Percentiles rank a stretch among this genome's conserved stretches.
These are phyloP conservation scores for Coranthus polyacanthus DNA, from an alignment of 2,797 vertebrate species.

Conservation along the genomic window DNA sequence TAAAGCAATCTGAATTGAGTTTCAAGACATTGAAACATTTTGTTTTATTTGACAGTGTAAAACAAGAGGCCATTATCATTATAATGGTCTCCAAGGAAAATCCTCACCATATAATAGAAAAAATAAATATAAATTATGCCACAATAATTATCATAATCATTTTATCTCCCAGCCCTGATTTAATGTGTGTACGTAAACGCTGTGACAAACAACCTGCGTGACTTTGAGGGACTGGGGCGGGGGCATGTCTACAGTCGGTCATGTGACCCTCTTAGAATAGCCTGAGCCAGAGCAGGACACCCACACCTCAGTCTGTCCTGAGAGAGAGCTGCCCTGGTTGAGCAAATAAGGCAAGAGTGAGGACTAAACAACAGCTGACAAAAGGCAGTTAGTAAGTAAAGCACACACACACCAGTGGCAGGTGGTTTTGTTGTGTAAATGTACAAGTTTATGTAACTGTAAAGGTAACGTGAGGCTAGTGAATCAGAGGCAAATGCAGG, in stretches of 20 bases:
- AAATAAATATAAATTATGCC: no score
- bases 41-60: no score
- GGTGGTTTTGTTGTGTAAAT: conserved; percentile 60
- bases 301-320: conserved; percentile 31
- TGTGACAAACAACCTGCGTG: conserved; percentile 72
- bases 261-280: conserved; percentile 81
- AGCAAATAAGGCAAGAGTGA: conserved; percentile 90
- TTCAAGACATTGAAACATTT: no score
- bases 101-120: no score
- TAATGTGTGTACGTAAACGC: conserved; percentile 18
- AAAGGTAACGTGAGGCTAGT: conserved; percentile 72
- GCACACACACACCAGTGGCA: conserved; percentile 14
- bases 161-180: not conserved
- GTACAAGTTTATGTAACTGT: conserved; percentile 61
- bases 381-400: conserved; percentile 56
- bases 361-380: conserved; percentile 90
- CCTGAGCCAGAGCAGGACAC: conserved; percentile 20
- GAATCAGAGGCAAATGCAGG: conserved; percentile 59
- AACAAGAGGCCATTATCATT: no score
- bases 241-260: conserved; percentile 58
- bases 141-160: no score
- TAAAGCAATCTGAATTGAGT: no score
- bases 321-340: conserved; percentile 81
- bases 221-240: conserved; percentile 61
- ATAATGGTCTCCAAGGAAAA: no score